Evolutionary conservation across 2,888 invertebrate species (phyloP), one percentile per base, ranked within the genome.

Genomic region (Gnatocerus cornutus): DNA sequence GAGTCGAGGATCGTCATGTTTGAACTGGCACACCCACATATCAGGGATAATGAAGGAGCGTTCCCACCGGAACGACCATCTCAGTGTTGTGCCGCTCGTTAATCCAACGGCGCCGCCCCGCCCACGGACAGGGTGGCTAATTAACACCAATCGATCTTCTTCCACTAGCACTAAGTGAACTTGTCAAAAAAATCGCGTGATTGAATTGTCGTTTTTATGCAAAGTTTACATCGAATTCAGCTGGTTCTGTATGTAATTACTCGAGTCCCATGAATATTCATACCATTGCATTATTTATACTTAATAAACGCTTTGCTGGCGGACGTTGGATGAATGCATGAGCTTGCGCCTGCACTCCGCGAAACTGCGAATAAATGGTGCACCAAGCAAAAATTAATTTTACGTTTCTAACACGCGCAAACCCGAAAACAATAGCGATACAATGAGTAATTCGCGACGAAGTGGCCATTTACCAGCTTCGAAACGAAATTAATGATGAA

Each of bases 41-140:
- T 68, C 59, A 59, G 63, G 59, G 48, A 63, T 73, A 73, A 73
- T 73, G 73, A 73, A 73, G 73, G 58, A 65, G 58, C 70, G 67
- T 69, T 66, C 46, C 63, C 68, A 65, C 55, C 69, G 64, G 66
- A 61, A 65, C 68, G 53, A 63, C 63, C 52, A 43, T 45, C 53
- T 52, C 52, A 21, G 50, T 45, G 41, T 41, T 59, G 14, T 59
- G 46, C 59, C 12, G 45, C 46, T 61, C 62, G 62, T 62, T 62
- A 62, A 33, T 43, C 45, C 43, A 14, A 41, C 39, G 61, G 48
- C 61, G 33, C 50, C 62, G 21, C 29, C 52, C 29, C 41, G 29
- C 62, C 37, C 7, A 33, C n/a, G 13, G 41, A 43, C 63, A 62
- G 48, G 48, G 48, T 48, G 12, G 53, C 37, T 56, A 56, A 63